Evolutionary conservation across 2,797 vertebrate genomes (phyloP).

Genomic region (Urophycis tenuis): DNA sequence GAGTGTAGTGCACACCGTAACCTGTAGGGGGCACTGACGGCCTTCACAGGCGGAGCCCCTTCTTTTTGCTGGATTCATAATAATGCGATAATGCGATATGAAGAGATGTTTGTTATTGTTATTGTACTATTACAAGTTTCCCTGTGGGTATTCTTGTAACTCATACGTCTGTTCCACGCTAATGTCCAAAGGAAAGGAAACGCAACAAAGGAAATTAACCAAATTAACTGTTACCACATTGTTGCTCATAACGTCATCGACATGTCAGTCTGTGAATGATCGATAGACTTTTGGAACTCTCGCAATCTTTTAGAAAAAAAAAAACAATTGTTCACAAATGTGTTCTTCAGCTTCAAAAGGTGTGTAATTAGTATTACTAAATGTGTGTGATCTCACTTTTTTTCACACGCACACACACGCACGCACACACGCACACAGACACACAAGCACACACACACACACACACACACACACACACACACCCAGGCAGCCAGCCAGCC

Average conservation of each 20-base stretch:
- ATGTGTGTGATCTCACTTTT: slow-evolving; percentile 27
- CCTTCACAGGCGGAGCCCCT: slow-evolving; percentile 25
- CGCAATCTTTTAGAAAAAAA: not conserved
- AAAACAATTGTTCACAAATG: not conserved
- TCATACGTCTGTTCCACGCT: not conserved
- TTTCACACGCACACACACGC: not conserved
- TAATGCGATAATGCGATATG: slow-evolving; percentile 5
- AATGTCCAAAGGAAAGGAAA: not conserved
- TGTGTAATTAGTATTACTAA: slow-evolving; percentile 23
- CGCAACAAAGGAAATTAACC: not conserved
- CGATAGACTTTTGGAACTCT: not conserved
- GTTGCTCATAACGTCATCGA: not conserved
- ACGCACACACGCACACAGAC: not conserved
- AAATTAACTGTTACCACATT: not conserved
- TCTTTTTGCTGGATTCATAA: not conserved
- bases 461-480: not conserved
- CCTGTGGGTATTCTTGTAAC: slow-evolving; percentile 10
- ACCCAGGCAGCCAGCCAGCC: not conserved
- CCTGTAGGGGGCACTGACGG: slow-evolving; percentile 66
- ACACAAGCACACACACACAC: not conserved
- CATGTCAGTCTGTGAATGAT: not conserved
- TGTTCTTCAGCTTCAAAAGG: not conserved
- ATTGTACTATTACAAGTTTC: not conserved
- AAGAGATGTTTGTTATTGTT: not conserved
- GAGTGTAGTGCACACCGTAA: slow-evolving; percentile 21